Conservation (phyloP, 2,797 vertebrate species). For the Micrastur ruficollis region DNA sequence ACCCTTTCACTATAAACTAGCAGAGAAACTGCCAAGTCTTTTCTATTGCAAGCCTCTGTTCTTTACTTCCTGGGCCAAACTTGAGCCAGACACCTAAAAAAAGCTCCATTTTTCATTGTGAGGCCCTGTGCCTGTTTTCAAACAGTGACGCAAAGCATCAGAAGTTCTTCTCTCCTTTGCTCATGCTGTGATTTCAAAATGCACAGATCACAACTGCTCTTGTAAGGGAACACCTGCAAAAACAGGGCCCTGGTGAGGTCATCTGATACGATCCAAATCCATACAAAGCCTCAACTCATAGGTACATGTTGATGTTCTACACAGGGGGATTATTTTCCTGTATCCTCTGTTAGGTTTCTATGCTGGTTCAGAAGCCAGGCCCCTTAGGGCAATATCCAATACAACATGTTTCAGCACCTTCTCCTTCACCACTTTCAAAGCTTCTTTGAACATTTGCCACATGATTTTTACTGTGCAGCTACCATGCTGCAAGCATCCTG, state of each 20-base stretch:
- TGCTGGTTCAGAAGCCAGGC: neutral
- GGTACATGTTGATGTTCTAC: rapidly evolving
- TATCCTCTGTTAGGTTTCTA: neutral
- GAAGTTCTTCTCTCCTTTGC: neutral
- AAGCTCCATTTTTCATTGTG: neutral
- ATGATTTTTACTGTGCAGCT: neutral
- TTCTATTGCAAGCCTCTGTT: neutral
- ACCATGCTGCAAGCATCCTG: neutral
- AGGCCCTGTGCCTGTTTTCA: neutral
- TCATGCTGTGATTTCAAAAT: neutral
- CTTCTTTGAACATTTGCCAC: neutral
- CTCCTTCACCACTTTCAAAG: neutral
- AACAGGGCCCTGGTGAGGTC: neutral
- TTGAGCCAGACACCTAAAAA: constrained; percentile 14
- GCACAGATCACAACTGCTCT: neutral
- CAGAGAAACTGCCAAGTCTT: neutral
- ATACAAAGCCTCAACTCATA: neutral
- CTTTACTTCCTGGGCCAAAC: neutral
- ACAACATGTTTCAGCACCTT: neutral
- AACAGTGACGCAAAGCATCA: neutral
- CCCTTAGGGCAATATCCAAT: neutral
- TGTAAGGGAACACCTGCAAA: neutral
- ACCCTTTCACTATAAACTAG: neutral
- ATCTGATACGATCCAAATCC: neutral
- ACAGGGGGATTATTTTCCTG: neutral